Percentiles rank a stretch among this genome's conserved stretches.
Conservation (phyloP, 2,888 invertebrate genomes). For the Eupithecia subfuscata region DNA sequence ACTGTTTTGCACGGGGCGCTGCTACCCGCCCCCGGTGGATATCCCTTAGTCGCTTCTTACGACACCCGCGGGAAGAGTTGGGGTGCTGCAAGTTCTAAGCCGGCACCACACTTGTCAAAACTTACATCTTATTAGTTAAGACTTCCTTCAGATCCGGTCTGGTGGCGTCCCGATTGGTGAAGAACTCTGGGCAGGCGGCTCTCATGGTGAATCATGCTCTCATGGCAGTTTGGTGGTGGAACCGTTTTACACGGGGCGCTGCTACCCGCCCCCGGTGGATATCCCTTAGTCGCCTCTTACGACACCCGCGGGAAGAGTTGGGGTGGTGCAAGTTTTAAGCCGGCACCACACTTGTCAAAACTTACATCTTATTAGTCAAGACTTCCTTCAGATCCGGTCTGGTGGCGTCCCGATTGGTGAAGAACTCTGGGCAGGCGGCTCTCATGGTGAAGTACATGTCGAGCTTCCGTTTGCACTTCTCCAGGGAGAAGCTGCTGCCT, state of each 20-base stretch:
- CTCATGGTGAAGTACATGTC: constrained; percentile 95
- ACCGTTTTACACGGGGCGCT: too few relatives aligned
- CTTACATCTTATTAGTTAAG: constrained; percentile 85
- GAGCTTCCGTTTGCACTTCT: constrained; percentile 89
- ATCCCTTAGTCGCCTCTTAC: too few relatives aligned
- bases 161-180: constrained; percentile 88
- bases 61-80: too few relatives aligned
- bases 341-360: too few relatives aligned
- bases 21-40: too few relatives aligned
- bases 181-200: constrained; percentile 91
- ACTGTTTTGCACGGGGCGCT: too few relatives aligned
- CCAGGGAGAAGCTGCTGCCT: constrained; percentile 91
- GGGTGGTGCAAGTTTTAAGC: too few relatives aligned
- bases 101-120: not conserved
- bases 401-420: constrained; percentile 88
- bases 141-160: constrained; percentile 86
- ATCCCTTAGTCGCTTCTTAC: too few relatives aligned
- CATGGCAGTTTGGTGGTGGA: too few relatives aligned
- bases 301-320: too few relatives aligned
- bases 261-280: too few relatives aligned
- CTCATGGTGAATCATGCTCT: constrained; percentile 95
- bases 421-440: constrained; percentile 91
- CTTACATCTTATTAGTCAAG: constrained; percentile 85
- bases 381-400: constrained; percentile 86
- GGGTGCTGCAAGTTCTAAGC: too few relatives aligned